Evolutionary conservation across 2,888 invertebrate genomes (phyloP).

Genomic region (Timema podura): DNA sequence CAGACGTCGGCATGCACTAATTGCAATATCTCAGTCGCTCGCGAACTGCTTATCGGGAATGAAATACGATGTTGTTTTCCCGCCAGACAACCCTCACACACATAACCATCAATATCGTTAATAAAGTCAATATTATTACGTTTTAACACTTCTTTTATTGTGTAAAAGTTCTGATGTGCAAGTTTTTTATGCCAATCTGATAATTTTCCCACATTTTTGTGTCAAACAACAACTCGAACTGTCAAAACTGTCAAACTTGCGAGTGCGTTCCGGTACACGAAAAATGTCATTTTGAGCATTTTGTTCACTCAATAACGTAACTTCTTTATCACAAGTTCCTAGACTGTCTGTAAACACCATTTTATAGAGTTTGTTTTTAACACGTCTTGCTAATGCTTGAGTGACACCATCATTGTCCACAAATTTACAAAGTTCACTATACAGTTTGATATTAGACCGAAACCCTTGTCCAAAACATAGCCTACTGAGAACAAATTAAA

Average conservation of each 20-base stretch:
- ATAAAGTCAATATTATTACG: neutral
- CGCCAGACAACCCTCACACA: neutral
- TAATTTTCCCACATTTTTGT: neutral
- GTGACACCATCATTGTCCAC: neutral
- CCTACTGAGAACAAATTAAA: neutral
- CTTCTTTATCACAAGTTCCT: no score
- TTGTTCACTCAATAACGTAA: no score
- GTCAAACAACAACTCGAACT: neutral
- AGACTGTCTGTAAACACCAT: neutral
- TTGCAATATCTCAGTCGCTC: neutral
- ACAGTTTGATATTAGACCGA: neutral
- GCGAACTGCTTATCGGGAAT: neutral
- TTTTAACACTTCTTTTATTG: neutral
- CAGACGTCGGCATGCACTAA: neutral
- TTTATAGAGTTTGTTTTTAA: neutral
- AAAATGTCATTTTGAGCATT: no score
- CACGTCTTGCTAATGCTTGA: neutral
- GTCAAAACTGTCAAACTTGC: neutral
- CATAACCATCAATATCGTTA: neutral
- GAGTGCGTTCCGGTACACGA: no score
- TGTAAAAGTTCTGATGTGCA: neutral
- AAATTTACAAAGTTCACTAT: neutral
- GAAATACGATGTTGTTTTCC: neutral
- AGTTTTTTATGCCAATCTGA: neutral
- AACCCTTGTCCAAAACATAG: neutral